Evolutionary conservation across 2,113 vertebrate genomes (phyloP).

Genomic region (Phoenicopterus ruber): DNA sequence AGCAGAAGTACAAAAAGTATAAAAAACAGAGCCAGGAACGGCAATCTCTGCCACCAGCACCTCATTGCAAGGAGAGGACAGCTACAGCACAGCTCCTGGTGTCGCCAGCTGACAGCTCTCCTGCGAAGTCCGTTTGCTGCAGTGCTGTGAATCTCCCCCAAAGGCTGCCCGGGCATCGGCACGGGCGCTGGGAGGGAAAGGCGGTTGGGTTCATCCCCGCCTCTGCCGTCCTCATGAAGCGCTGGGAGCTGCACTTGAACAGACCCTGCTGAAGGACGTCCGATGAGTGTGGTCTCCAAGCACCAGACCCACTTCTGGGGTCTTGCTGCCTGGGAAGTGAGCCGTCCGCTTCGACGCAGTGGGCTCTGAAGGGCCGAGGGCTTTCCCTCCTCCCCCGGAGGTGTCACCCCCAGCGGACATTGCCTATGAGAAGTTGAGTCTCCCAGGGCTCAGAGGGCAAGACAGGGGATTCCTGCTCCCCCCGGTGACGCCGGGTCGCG

Average conservation of each 20-base stretch:
- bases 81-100: rapidly evolving
- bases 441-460: not conserved
- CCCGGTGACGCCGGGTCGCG: rapidly evolving
- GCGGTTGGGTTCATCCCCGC: not conserved
- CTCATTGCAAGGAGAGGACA: not conserved
- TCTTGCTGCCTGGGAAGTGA: not conserved
- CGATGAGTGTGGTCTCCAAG: rapidly evolving
- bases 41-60: not conserved
- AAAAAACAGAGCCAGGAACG: not conserved
- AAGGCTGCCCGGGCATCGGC: rapidly evolving
- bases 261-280: rapidly evolving
- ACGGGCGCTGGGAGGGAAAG: not conserved
- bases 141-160: not conserved
- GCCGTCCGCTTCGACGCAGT: rapidly evolving
- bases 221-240: not conserved
- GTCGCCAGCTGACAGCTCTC: not conserved
- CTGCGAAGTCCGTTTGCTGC: not conserved
- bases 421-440: not conserved
- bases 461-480: not conserved
- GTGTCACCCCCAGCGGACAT: rapidly evolving
- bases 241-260: not conserved
- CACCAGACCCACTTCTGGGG: not conserved
- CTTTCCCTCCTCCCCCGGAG: not conserved
- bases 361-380: not conserved
- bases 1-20: not conserved